Evolutionary conservation across 2,113 vertebrate species (phyloP), one percentile per base, ranked within the genome.

Genomic region (Oncorhynchus keta): DNA sequence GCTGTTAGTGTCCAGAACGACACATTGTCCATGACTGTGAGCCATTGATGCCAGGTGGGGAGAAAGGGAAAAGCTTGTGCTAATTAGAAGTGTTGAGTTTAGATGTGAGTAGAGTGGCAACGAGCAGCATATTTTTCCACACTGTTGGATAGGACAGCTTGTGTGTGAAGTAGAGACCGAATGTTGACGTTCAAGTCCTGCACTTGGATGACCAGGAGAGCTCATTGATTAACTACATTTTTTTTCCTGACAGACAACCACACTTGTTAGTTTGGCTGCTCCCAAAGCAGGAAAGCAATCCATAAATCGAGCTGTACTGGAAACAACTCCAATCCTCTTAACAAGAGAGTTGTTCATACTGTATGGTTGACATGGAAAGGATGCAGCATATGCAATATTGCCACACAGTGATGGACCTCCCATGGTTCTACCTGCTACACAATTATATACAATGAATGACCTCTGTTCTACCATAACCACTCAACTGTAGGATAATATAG

Each of bases 131-230:
- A 83, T 87, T 81, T 45, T 82, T 80, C 87, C 80, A 79, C 80
- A 73, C 85, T 18, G 51, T 55, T 5, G 16, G 51, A 18, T 18
- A 14, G 79, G 83, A 91, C 88, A 90, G 89, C 90, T 90, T 91
- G 89, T 86, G 87, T 91, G 89, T 91, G 88, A 89, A 89, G 87
- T 88, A 79, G 73, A 89, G 83, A 86, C 87, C 72, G 75, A 85
- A 81, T 13, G 81, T 68, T 55, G 22, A 48, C 32, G 4, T 91
- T 90, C 87, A 90, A 84, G 88, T 91, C 80, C 86, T 87, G 85
- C 83, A 88, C 85, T 85, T 72, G 14, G 78, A 83, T 85, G 89
- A 90, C 90, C 88, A 80, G 71, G 74, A 74, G 81, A 88, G 87
- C 87, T 86, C 73, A 71, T 68, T 45, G 30, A 20, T 39, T 18